Conservation (phyloP, 2,113 vertebrate species). For the Orycteropus afer region DNA sequence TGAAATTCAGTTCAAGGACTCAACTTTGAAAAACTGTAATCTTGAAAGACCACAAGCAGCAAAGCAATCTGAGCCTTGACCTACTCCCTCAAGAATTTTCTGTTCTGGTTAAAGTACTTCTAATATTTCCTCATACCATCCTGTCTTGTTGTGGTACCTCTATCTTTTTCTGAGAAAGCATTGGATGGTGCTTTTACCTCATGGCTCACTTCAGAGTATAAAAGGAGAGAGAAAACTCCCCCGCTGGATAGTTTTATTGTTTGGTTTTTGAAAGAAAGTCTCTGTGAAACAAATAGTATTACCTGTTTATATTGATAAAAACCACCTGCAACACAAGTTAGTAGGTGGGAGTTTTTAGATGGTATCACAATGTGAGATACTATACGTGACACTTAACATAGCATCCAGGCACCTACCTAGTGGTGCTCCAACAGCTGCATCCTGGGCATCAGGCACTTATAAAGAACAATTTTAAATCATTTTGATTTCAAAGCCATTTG, state of each 20-base stretch:
- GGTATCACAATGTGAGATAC: constrained; percentile 51
- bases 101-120: constrained; percentile 67
- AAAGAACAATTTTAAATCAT: constrained; percentile 44
- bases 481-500: constrained; percentile 57
- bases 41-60: background rate
- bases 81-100: constrained; percentile 46
- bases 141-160: constrained; percentile 64
- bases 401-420: background rate
- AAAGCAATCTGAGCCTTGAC: constrained; percentile 59
- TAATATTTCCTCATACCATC: constrained; percentile 34
- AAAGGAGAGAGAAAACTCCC: constrained; percentile 71
- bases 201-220: constrained; percentile 65
- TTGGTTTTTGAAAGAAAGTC: constrained; percentile 69
- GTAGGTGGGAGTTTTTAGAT: constrained; percentile 51
- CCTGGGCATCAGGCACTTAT: background rate
- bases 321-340: constrained; percentile 11
- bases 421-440: constrained; percentile 25
- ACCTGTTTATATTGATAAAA: constrained; percentile 75
- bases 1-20: constrained; percentile 66
- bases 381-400: constrained; percentile 20
- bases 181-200: constrained; percentile 73
- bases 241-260: constrained; percentile 73
- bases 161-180: constrained; percentile 70
- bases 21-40: constrained; percentile 52
- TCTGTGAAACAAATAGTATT: constrained; percentile 55